Evolutionary conservation across 2,113 vertebrate species (phyloP).

Genomic region (Spea bombifrons): DNA sequence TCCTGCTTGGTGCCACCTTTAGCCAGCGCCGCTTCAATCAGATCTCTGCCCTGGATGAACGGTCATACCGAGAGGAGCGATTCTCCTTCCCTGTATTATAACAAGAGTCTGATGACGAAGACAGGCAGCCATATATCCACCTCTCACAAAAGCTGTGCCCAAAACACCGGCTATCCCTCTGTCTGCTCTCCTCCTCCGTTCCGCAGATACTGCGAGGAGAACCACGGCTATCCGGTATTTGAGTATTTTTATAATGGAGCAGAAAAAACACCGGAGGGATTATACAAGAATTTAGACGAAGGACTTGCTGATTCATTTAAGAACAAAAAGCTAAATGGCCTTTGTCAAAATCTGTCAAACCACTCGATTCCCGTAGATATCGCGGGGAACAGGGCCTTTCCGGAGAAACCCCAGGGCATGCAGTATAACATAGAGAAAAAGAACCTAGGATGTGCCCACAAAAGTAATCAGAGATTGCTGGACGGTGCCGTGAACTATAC

Average conservation of each 20-base stretch:
- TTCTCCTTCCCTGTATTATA: conserved; percentile 57
- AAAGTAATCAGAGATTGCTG: conserved; percentile 60
- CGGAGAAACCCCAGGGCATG: conserved; percentile 58
- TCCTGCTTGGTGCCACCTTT: conserved; percentile 53
- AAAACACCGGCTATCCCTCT: conserved; percentile 61
- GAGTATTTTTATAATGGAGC: conserved; percentile 57
- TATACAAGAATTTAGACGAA: conserved; percentile 62
- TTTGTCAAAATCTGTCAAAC: conserved; percentile 64
- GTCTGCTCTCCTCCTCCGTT: conserved; percentile 61
- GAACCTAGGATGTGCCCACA: conserved; percentile 55
- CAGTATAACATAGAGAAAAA: conserved; percentile 61
- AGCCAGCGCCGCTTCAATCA: conserved; percentile 51
- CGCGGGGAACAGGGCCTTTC: conserved; percentile 61
- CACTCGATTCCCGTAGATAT: conserved; percentile 62
- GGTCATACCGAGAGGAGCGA: conserved; percentile 57
- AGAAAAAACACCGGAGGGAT: conserved; percentile 62
- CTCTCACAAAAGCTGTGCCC: conserved; percentile 61
- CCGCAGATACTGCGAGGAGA: conserved; percentile 67
- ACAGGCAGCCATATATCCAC: conserved; percentile 58
- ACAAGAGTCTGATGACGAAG: conserved; percentile 61
- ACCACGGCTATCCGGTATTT: conserved; percentile 56
- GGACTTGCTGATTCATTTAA: conserved; percentile 61
- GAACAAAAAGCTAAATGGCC: conserved; percentile 70
- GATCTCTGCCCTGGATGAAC: conserved; percentile 64
- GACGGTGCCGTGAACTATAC: conserved; percentile 60